These are phyloP conservation scores for Pipistrellus pipistrellus DNA, from an alignment of 2,797 vertebrate species.

Conservation along the genomic window DNA sequence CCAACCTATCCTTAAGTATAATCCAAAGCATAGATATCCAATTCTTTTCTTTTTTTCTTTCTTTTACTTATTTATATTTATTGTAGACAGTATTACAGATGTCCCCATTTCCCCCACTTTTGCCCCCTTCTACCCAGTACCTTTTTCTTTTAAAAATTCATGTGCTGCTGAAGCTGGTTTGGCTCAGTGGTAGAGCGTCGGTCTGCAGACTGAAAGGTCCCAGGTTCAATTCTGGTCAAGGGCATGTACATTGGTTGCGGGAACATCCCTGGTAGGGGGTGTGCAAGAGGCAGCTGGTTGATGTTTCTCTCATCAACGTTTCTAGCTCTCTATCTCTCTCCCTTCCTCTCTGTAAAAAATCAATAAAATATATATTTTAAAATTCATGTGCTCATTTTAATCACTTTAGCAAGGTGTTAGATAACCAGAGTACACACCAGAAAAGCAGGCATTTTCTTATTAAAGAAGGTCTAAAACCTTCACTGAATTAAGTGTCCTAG, in stretches of 20 bases:
- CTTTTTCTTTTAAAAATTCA: conserved; percentile 57
- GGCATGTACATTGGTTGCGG: no score
- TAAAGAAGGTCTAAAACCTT: conserved; percentile 68
- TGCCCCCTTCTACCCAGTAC: background rate
- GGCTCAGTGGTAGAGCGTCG: no score
- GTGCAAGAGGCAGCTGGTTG: no score
- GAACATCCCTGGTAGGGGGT: no score
- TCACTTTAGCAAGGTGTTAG: conserved; percentile 74
- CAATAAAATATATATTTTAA: background rate
- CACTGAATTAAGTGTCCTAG: conserved; percentile 51
- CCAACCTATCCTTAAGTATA: conserved; percentile 66
- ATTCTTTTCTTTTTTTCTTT: conserved; percentile 59
- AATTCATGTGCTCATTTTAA: conserved; percentile 68
- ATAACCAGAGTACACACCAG: conserved; percentile 72
- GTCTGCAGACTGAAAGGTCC: no score
- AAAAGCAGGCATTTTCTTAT: conserved; percentile 72
- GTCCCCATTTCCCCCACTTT: background rate
- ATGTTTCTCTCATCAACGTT: no score
- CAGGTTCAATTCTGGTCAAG: no score
- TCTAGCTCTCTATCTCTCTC: no score
- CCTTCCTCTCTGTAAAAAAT: no score
- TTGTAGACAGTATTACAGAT: background rate
- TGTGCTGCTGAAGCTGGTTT: background rate
- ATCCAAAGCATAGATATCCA: conserved; percentile 76
- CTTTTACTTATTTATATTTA: background rate